Conservation (phyloP, 2,888 invertebrate genomes). For the Amaurobius ferox region DNA sequence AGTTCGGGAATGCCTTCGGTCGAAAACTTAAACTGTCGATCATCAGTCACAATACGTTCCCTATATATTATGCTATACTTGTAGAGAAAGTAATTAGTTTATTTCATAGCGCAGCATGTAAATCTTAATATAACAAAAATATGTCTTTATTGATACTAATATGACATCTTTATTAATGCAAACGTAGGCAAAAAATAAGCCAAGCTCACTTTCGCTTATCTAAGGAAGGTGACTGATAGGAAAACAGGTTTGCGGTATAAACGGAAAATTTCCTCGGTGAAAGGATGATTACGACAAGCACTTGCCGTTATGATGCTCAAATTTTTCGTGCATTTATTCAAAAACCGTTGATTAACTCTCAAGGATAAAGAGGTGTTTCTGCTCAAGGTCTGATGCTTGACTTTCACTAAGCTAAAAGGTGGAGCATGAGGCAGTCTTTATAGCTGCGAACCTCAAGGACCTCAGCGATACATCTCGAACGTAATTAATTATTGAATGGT, state of each 20-base stretch:
- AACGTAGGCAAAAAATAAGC: too few species aligned
- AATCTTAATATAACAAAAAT: too few species aligned
- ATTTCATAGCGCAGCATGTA: too few species aligned
- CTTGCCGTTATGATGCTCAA: conserved; percentile 51
- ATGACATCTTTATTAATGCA: too few species aligned
- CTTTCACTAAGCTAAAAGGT: conserved; percentile 54
- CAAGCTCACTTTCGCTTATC: too few species aligned
- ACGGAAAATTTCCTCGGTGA: conserved; percentile 2
- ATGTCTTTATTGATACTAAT: too few species aligned
- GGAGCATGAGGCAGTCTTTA: conserved; percentile 13
- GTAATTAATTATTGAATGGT: neutral
- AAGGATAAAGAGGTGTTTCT: conserved; percentile 57
- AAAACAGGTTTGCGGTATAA: conserved; percentile 16
- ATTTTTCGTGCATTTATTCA: conserved; percentile 43
- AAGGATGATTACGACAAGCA: conserved; percentile 33
- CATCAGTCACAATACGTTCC: too few species aligned
- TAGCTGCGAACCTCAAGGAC: conserved; percentile 41
- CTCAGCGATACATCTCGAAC: neutral
- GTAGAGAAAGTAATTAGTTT: too few species aligned
- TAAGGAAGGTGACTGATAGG: neutral
- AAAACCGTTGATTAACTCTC: conserved; percentile 63
- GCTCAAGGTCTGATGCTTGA: conserved; percentile 51
- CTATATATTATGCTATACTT: too few species aligned
- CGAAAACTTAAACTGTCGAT: too few species aligned
- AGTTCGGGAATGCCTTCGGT: too few species aligned